Conservation (phyloP, 2,888 invertebrate species). For the Macrophya alboannulata region DNA sequence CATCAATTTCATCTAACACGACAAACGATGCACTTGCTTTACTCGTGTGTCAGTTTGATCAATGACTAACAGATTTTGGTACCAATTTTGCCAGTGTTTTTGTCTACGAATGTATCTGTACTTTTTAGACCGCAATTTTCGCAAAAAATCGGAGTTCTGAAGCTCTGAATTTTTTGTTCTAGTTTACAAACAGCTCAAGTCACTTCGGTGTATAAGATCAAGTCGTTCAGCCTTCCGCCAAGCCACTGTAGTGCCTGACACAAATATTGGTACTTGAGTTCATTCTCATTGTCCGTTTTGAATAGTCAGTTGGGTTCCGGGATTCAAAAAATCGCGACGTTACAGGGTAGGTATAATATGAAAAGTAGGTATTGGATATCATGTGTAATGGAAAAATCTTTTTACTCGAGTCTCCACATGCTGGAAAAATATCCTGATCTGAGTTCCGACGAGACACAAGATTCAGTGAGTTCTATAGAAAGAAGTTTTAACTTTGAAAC, state of each 20-base stretch:
- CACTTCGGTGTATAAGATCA: neutral
- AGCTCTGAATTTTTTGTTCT: neutral
- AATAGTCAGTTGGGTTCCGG: neutral
- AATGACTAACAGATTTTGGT: slow-evolving; percentile 17
- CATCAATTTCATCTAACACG: slow-evolving; percentile 26
- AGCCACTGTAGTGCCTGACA: neutral
- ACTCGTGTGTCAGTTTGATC: neutral
- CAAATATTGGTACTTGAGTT: neutral
- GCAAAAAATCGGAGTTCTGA: neutral
- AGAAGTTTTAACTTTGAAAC: slow-evolving; percentile 42
- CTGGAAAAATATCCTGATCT: neutral
- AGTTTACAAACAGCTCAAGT: neutral
- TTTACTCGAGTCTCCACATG: neutral
- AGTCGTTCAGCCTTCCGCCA: neutral
- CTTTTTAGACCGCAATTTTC: neutral
- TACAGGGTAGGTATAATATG: neutral
- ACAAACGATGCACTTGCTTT: neutral
- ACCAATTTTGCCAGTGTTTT: neutral
- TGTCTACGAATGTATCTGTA: neutral
- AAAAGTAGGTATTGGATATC: neutral
- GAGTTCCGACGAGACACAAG: slow-evolving; percentile 4
- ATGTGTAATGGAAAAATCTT: neutral
- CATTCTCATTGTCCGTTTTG: neutral
- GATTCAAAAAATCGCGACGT: neutral
- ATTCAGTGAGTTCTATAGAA: slow-evolving; percentile 20